Evolutionary conservation across 2,113 vertebrate genomes (phyloP).

Genomic region (Apodemus sylvaticus): DNA sequence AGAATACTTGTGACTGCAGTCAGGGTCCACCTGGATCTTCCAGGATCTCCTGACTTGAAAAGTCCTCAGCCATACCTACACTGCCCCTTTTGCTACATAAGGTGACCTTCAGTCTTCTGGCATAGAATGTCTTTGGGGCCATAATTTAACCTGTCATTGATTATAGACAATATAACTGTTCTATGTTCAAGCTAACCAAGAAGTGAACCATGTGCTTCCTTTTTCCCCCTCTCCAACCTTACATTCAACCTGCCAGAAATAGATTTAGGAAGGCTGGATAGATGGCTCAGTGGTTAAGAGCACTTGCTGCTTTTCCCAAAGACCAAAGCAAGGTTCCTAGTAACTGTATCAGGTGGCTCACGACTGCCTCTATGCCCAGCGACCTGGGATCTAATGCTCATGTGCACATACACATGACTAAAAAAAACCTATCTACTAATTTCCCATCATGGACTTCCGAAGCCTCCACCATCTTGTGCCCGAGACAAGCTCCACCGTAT

Average conservation of each 20-base stretch:
- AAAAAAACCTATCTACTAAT: neutral
- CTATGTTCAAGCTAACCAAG: neutral
- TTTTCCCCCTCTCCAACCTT: neutral
- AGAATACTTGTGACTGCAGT: neutral
- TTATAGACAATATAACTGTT: neutral
- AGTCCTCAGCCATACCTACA: neutral
- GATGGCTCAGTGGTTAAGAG: too few species aligned
- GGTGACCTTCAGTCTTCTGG: neutral
- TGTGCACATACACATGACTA: neutral
- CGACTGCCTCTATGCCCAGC: too few species aligned
- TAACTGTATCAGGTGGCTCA: neutral
- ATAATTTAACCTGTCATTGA: neutral
- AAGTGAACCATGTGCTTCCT: neutral
- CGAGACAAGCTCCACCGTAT: neutral
- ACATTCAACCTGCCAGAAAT: neutral
- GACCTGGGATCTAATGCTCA: neutral
- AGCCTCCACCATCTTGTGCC: neutral
- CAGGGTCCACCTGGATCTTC: neutral
- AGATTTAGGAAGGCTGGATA: neutral
- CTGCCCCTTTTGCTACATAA: neutral
- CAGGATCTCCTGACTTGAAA: neutral
- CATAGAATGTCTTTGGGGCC: neutral
- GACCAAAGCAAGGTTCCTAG: neutral
- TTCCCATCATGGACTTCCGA: neutral
- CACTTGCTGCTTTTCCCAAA: neutral